A percentile compares a stretch with the other conserved stretches of the same genome.
Conservation (phyloP, 2,797 vertebrate genomes). For the Myiotriccus ornatus region DNA sequence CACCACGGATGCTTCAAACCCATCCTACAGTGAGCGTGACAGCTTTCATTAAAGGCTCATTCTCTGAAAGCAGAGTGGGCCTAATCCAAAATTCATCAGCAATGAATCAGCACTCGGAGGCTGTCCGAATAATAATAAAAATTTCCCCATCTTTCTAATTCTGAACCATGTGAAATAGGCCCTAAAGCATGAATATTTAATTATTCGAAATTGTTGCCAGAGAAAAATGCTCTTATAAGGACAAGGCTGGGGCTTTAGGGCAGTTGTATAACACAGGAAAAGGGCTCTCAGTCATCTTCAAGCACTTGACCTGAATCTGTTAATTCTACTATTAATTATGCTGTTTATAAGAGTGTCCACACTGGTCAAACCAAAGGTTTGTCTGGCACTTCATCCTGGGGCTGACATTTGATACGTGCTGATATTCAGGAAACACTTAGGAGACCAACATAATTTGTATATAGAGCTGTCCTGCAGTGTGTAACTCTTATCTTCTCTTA, state of each 20-base stretch:
- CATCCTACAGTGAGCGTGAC: not conserved
- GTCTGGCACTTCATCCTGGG: not conserved
- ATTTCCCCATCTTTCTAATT: not conserved
- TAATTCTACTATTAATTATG: not conserved
- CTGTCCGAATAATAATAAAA: not conserved
- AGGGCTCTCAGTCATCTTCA: not conserved
- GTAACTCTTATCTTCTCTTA: not conserved
- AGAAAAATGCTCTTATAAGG: not conserved
- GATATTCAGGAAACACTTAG: not conserved
- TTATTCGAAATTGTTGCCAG: not conserved
- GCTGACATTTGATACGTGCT: not conserved
- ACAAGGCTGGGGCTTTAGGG: not conserved
- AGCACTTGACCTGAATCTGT: not conserved
- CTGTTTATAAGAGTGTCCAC: not conserved
- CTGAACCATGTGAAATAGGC: not conserved
- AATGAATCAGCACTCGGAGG: not conserved
- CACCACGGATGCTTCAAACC: not conserved
- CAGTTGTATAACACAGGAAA: not conserved
- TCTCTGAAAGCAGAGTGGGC: not conserved
- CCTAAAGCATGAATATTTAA: not conserved
- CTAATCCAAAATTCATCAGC: not conserved
- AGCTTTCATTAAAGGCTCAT: not conserved
- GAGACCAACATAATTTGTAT: not conserved
- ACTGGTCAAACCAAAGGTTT: not conserved
- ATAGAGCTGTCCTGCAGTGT: fast-evolving